Evolutionary conservation across 2,113 vertebrate genomes (phyloP), one percentile per base, ranked within the genome.

Genomic region (Turnix velox): DNA sequence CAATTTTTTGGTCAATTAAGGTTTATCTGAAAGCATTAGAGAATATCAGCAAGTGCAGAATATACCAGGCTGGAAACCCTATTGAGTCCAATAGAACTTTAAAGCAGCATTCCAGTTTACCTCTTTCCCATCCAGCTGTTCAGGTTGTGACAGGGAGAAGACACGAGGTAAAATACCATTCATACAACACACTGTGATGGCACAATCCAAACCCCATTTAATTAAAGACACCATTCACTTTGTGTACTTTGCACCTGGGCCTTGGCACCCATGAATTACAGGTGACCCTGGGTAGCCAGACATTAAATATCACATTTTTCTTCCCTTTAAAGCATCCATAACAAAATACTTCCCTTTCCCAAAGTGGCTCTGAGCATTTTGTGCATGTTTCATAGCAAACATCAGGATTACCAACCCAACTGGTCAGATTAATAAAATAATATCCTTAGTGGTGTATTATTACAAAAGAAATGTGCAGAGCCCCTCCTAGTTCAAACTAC

Each of bases 201-300:
- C 76, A 88, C 87, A 76, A 62, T 61, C 40, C 80, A 48, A 92
- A 91, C 17, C 61, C 80, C 33, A 6, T 78, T 88, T 80, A 92
- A 86, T 93, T 66, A 49, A 33, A 61, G 43, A 66, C 51, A 79
- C 51, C 7, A 0, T 3, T 57, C 27, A 52, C 40, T 11, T 1
- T 10, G 35, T 40, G 65, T 0, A 0, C 58, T 73, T 66, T 2
- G 1, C 14, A 65, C 57, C 55, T 22, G 30, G 35, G 43, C 68
- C 35, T 48, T 18, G 6, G 27, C 52, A 54, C 28, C 69, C 1
- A 0, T 42, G 31, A n/a, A 25, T 35, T 23, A 12, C 7, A 12
- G 8, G 11, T 9, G 46, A 13, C 15, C 0, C 0, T 9, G 20
- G 55, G 57, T 2, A 31, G 33, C 1, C 2, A 63, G 12, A 66